Percentiles rank a stretch among this genome's conserved stretches.
Conservation (phyloP, 2,113 vertebrate genomes). For the Neodon shergylaensis region DNA sequence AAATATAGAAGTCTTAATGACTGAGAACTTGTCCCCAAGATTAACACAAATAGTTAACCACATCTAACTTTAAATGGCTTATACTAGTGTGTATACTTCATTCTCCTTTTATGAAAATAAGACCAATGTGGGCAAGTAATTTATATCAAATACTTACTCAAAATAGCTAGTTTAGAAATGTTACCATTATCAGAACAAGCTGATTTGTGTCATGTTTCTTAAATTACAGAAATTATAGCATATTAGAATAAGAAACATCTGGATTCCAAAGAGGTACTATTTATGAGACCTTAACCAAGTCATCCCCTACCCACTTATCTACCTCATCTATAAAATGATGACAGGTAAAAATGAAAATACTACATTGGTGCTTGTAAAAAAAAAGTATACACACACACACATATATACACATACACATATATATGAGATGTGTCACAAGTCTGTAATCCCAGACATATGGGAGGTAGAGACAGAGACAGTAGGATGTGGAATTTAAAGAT, state of each 20-base stretch:
- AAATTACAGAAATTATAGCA: background rate
- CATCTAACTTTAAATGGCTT: background rate
- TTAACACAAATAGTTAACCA: background rate
- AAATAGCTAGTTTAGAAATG: background rate
- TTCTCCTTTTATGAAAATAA: background rate
- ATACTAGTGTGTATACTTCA: background rate
- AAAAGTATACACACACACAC: background rate
- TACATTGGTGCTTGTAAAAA: background rate
- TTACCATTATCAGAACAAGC: background rate
- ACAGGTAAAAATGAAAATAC: background rate
- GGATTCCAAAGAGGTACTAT: background rate
- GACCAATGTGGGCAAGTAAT: background rate
- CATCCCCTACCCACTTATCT: background rate
- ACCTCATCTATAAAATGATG: background rate
- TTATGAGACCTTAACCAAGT: background rate
- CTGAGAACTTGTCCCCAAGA: background rate
- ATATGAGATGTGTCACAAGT: too few species aligned
- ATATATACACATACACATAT: background rate
- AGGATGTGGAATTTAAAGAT: background rate
- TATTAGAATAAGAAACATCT: background rate
- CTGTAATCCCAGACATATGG: background rate
- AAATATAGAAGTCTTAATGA: background rate
- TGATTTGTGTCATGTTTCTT: background rate
- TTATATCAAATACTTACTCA: background rate
- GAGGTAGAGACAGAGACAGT: background rate